Evolutionary conservation across 92 coral and sea anemone species (phyloP), one percentile per base, ranked within the genome.

Genomic region (Porites evermanni): DNA sequence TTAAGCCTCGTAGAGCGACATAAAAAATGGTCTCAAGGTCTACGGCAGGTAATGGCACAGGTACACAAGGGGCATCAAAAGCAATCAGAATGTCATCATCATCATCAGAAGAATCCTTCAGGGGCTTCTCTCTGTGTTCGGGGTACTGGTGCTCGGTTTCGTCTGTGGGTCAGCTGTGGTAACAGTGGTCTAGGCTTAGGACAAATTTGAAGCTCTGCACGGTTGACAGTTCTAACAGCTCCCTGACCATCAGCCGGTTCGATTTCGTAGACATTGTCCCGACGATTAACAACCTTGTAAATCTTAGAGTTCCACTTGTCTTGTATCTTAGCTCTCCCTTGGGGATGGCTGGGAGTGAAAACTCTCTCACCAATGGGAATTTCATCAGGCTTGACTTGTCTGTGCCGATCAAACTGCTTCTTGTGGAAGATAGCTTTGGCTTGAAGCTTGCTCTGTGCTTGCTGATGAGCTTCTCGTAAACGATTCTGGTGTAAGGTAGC

Each of bases 291-390:
- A 16, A 75, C 80, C 44, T 75, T 53, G 67, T 75, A 75, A 38
- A 75, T 66, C 17, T 75, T 75, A 24, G 56, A 61, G 71, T 61
- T 78, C 82, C 82, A 78, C 21, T 13, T 78, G 23, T 78, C 82
- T 20, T 78, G 82, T 12, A 78, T 78, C 70, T 78, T 78, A 16
- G 68, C 71, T 65, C 82, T 78, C 82, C 82, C 82, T 3, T 61
- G 68, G 7, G 18, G 69, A 7, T 20, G 69, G 69, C 69, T 64
- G 14, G 26, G 5, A 13, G 20, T 61, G 65, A 61, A 17, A 17
- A 61, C 65, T 61, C 83, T 61, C 58, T 79, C 83, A 2, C 78
- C 78, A 61, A 81, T 51, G 3, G 47, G 79, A n/a, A 81, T 81
- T 0, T 3, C 16, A 38, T 60, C 70, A 24, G 54, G 58, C 58